Base-by-base conservation (phyloP, 1,140 invertebrate species). In the Pseudomyrmex concolor region DNA sequence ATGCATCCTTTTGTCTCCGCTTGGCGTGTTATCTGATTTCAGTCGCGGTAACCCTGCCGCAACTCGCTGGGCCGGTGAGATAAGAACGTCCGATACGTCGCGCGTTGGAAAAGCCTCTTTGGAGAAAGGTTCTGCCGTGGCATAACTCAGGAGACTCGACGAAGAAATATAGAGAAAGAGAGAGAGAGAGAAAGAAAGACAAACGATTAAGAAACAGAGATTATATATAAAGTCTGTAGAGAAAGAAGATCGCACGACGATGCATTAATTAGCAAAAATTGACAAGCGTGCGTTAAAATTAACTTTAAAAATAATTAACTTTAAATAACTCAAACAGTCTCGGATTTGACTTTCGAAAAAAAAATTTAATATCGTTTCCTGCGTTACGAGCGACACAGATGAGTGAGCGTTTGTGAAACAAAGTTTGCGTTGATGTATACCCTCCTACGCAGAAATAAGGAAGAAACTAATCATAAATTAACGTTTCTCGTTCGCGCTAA, bases 1-100 rank as follows among this genome's bases (percentile, higher is more conserved):
- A 92, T 92, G 91, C 90, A 91, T 91, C 80, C 89, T 89, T 90
- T 91, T 92, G 89, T 89, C 89, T 89, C 83, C 72, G 80, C 62
- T 73, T 43, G 25, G 15, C 51, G 25, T 1, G 17, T 85, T 86
- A 84, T 87, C 82, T 88, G 88, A 89, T 88, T 19, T 7, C 45
- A 55, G 17, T 25, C 51, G 34, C 34, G 51, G 63, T 67, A 74
- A 84, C 85, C 84, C 66, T 86, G 81, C 81, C 78, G 85, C 84
- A 81, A 73, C 71, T 83, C 83, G 82, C 76, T 84, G 86, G 71
- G 57, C 88, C 57, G 66, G 22, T 19, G 57, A 90, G 90, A 91
- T 91, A 90, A 91, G 87, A 73, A 64, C 64, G 77, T 76, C 82
- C 74, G 89, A 90, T 90, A 91, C 63, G 63, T 68, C 48, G 62